Evolutionary conservation across 1,140 invertebrate species (phyloP), one percentile per base, ranked within the genome.

Genomic region (Drosophila sulfurigaster): DNA sequence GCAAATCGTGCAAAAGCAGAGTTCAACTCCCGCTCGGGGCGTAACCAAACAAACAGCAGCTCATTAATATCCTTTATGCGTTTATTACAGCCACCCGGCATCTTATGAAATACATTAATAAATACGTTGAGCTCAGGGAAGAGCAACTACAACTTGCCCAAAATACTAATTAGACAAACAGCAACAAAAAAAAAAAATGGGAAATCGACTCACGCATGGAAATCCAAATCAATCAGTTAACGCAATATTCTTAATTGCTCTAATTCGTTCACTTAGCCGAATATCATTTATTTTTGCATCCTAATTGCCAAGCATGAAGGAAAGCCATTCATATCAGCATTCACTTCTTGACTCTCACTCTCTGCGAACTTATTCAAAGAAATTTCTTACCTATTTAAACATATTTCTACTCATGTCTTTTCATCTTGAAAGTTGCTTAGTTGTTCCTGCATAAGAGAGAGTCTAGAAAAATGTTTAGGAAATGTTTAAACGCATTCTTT

Each of bases 1-100:
- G 82, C 69, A 88, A 87, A 80, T 82, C 83, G 73, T 45, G 65
- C 43, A 35, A 35, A 38, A 25, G 20, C 20, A 25, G 52, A 51
- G 63, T 68, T 60, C 49, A 49, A 25, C 45, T 3, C 28, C 32
- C 25, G 41, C 3, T 10, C 2, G 48, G 60, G 46, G 45, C 45
- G 45, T 51, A 13, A 62, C 59, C 79, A 80, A 87, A 68, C 82
- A 87, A 88, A 88, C 77, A 87, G 70, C 65, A 89, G 81, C 81
- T 89, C 83, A 88, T 87, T 88, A 89, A 89, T 89, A 89, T 89
- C 85, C 85, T 89, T 89, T 89, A 89, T 89, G 78, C 85, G 85
- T 89, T 89, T 89, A 89, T 89, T 90, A 89, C 81, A 89, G 68
- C 73, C 77, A 78, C 35, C 43, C 66, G 62, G 65, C 78, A 78